These are phyloP conservation scores for Oceanodroma leucorhoa DNA, from an alignment of 2,797 vertebrate genomes.

Conservation along the genomic window DNA sequence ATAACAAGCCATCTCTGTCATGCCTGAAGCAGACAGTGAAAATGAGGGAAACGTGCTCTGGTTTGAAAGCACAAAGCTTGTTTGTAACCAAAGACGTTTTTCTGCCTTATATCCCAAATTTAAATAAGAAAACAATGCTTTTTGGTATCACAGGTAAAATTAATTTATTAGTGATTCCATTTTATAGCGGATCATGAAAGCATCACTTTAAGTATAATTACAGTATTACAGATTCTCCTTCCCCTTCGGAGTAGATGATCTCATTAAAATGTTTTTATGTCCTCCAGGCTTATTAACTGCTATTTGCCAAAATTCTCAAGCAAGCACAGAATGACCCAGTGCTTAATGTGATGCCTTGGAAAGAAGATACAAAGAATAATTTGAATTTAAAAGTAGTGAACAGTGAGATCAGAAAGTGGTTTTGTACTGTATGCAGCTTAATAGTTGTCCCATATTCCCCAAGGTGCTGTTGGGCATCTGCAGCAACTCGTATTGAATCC, in stretches of 20 bases:
- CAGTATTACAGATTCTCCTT: not conserved
- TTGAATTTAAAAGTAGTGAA: slow-evolving; percentile 66
- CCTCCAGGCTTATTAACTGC: not conserved
- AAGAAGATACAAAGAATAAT: slow-evolving; percentile 72
- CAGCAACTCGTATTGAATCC: not conserved
- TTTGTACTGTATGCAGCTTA: not conserved
- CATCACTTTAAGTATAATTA: not conserved
- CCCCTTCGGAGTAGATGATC: not conserved
- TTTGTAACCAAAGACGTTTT: not conserved
- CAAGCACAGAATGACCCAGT: slow-evolving; percentile 65
- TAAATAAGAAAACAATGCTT: not conserved
- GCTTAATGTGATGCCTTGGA: slow-evolving; percentile 79
- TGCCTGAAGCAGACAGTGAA: not conserved
- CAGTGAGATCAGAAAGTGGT: not conserved
- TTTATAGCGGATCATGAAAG: not conserved
- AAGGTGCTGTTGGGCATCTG: not conserved
- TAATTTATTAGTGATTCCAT: not conserved
- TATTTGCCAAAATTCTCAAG: slow-evolving; percentile 62
- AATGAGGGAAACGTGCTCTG: not conserved
- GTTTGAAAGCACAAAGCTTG: not conserved
- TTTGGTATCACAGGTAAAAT: not conserved
- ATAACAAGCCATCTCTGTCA: not conserved
- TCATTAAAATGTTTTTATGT: not conserved
- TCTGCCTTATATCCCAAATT: not conserved
- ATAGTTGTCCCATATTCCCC: not conserved